Percentiles rank a stretch among this genome's conserved stretches.
Conservation (phyloP, 2,113 vertebrate genomes). For the Hylia prasina region DNA sequence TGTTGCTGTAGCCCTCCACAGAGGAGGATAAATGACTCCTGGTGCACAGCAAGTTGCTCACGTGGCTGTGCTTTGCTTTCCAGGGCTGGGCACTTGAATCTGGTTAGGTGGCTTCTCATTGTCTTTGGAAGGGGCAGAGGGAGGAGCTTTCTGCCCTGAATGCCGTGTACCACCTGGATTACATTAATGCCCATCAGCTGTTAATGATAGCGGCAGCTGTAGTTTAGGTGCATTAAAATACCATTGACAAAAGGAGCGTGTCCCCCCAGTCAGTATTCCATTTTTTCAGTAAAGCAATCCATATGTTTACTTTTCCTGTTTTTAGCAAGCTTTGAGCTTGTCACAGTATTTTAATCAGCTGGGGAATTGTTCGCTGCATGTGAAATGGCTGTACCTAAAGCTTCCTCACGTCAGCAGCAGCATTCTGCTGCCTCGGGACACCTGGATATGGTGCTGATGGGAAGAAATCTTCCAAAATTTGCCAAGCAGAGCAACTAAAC, state of each 20-base stretch:
- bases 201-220: not conserved
- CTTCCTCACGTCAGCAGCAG: not conserved
- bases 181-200: not conserved
- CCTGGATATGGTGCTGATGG: not conserved
- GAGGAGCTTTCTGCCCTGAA: not conserved
- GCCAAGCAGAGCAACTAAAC: not conserved
- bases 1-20: not conserved
- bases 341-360: not conserved
- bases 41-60: not conserved
- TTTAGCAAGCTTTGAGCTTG: conserved; percentile 16
- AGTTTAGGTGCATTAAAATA: not conserved
- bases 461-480: not conserved
- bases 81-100: not conserved
- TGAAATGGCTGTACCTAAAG: not conserved
- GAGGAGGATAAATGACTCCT: not conserved
- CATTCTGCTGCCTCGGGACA: not conserved
- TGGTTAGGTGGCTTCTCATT: not conserved
- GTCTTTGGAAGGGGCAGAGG: not conserved
- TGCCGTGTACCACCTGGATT: not conserved
- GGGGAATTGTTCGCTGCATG: not conserved
- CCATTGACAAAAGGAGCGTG: not conserved
- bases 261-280: not conserved
- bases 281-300: not conserved
- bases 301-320: not conserved
- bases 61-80: not conserved